Evolutionary conservation across 2,113 vertebrate species (phyloP).

Genomic region (Ginglymostoma cirratum): DNA sequence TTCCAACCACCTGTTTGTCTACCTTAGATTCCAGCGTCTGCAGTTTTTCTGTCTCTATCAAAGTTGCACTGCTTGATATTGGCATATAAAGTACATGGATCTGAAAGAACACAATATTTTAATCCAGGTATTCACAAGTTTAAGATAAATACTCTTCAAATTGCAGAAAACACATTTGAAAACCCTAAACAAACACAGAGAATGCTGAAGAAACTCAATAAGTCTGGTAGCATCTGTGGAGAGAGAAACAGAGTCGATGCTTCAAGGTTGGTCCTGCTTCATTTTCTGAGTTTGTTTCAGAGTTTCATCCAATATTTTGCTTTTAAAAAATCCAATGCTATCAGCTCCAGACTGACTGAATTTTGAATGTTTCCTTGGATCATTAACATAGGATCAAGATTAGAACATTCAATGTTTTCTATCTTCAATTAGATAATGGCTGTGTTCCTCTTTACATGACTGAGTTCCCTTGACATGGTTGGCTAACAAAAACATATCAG

Average conservation of each 20-base stretch:
- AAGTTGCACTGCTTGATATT: background rate
- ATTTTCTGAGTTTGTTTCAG: too few relatives aligned
- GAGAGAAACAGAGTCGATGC: too few relatives aligned
- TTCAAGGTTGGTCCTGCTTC: too few relatives aligned
- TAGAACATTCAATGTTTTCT: background rate
- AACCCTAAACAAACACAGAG: background rate
- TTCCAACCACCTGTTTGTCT: too few relatives aligned
- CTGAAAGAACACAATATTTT: background rate
- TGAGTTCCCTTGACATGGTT: background rate
- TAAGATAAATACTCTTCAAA: background rate
- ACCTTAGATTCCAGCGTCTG: too few relatives aligned
- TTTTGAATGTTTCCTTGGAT: background rate
- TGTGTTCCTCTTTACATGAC: background rate
- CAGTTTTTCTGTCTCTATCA: too few relatives aligned
- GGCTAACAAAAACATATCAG: background rate
- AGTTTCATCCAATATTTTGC: too few relatives aligned
- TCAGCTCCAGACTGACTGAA: background rate
- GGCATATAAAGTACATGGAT: background rate
- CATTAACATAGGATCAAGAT: background rate
- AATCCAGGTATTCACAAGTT: background rate
- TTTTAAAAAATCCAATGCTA: background rate
- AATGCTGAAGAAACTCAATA: too few relatives aligned
- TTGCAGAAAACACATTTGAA: background rate
- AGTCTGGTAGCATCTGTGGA: too few relatives aligned
- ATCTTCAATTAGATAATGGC: background rate